A percentile compares a stretch with the other conserved stretches of the same genome.
phyloP scores from a whole-genome alignment of 2,113 vertebrate species.

The Emydocephalus ijimae region DNA sequence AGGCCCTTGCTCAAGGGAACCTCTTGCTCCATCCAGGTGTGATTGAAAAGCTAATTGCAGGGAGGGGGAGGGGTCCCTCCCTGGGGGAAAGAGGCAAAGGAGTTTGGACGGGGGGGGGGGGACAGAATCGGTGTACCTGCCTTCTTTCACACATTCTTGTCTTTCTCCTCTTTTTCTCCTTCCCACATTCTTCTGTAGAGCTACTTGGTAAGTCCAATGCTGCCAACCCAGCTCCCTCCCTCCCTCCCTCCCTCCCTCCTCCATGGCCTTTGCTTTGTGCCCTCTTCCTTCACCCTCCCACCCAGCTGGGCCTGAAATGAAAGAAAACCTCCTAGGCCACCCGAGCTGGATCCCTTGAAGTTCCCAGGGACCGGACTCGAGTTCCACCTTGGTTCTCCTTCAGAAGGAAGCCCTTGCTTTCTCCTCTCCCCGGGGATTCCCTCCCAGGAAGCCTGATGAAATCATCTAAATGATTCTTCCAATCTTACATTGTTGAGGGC shows the following conservation, averaged over 20 bases:
- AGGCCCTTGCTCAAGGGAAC: not conserved
- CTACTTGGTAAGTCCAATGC: constrained; percentile 78
- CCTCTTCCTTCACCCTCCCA: not conserved
- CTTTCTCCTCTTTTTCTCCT: constrained; percentile 53
- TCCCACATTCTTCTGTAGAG: constrained; percentile 78
- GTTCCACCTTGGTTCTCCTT: not conserved
- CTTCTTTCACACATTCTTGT: constrained; percentile 72
- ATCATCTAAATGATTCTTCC: not conserved
- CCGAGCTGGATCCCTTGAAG: too few relatives aligned
- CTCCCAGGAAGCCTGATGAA: not conserved
- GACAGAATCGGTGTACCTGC: constrained; percentile 47
- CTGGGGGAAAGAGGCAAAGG: not conserved
- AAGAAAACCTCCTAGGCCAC: not conserved
- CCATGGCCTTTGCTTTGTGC: constrained; percentile 36
- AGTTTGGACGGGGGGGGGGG: not conserved
- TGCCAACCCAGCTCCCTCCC: constrained; percentile 41
- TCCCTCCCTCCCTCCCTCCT: not conserved
- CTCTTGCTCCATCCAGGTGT: not conserved
- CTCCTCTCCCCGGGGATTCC: not conserved
- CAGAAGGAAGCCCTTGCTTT: not conserved
- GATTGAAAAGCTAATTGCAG: not conserved
- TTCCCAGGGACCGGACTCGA: not conserved
- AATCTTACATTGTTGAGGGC: not conserved
- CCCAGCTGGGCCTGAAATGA: constrained; percentile 52
- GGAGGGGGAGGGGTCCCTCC: not conserved